phyloP scores from a whole-genome alignment of 92 coral and sea anemone species.

The Parazoanthus atlanticus region DNA sequence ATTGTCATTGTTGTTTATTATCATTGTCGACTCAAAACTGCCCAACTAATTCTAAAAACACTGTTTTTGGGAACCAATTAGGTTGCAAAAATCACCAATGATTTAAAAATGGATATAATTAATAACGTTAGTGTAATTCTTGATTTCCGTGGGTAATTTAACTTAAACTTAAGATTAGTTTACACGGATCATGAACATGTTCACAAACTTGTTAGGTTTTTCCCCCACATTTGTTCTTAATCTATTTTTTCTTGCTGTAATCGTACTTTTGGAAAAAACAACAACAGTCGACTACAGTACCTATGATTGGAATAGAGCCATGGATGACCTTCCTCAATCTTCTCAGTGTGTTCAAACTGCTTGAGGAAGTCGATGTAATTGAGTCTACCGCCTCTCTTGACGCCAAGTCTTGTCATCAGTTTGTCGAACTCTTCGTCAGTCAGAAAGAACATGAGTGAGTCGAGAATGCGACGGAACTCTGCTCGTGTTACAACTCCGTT shows the following conservation, averaged over 20 bases:
- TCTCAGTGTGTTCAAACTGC: conserved; percentile 89
- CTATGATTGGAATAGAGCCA: conserved; percentile 90
- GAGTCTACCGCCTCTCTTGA: conserved; percentile 83
- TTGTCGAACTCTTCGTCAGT: conserved; percentile 92
- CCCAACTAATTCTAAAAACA: too few species aligned
- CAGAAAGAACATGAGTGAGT: conserved; percentile 81
- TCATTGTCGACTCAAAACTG: too few species aligned
- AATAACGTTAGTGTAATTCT: too few species aligned
- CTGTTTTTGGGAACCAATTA: too few species aligned
- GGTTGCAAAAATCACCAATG: too few species aligned
- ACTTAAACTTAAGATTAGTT: too few species aligned
- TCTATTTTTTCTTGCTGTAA: too few species aligned
- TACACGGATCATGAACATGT: too few species aligned
- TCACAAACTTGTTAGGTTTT: not conserved
- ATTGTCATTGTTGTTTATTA: too few species aligned
- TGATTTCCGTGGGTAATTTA: too few species aligned
- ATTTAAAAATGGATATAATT: too few species aligned
- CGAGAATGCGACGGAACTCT: conserved; percentile 91
- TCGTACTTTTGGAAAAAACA: too few species aligned
- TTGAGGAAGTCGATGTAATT: conserved; percentile 89
- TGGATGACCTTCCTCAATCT: conserved; percentile 89
- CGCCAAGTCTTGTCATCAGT: conserved; percentile 73
- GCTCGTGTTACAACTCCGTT: conserved; percentile 84
- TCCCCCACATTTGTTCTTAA: not conserved
- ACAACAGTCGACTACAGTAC: conserved; percentile 38